Percentiles rank a stretch among this genome's conserved stretches.
These are phyloP conservation scores for Phenganax subtilis DNA, from an alignment of 92 coral and sea anemone genomes.

Conservation along the genomic window DNA sequence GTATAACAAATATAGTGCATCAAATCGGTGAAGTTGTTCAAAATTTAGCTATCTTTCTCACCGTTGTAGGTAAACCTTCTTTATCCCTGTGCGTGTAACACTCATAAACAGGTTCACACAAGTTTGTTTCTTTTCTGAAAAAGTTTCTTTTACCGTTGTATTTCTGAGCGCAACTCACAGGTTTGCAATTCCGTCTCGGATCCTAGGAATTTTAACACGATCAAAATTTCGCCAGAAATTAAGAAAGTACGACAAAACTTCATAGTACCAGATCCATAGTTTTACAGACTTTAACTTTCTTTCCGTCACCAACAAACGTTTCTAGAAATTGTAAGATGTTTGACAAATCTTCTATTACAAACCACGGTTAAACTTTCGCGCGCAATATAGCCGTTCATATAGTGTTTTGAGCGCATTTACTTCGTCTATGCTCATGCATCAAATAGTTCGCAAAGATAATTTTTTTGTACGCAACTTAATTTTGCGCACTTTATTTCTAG, in stretches of 20 bases:
- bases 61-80: constrained; percentile 82
- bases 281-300: constrained; percentile 19
- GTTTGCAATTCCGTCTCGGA: constrained; percentile 73
- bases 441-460: neutral
- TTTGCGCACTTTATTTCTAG: neutral
- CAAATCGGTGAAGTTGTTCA: neutral
- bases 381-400: neutral
- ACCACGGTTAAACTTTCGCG: neutral
- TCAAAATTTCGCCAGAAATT: neutral
- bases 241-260: neutral
- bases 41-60: constrained; percentile 30
- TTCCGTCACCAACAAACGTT: constrained; percentile 12
- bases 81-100: constrained; percentile 74
- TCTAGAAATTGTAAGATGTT: constrained; percentile 9
- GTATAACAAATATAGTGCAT: neutral
- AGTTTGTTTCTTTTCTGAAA: constrained; percentile 63
- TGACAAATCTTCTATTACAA: too few relatives aligned
- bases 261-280: constrained; percentile 25
- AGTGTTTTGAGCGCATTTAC: neutral
- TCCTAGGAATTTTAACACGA: constrained; percentile 47
- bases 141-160: constrained; percentile 85
- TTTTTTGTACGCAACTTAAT: neutral
- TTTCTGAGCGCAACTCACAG: constrained; percentile 88
- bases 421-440: neutral
- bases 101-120: constrained; percentile 77